Evolutionary conservation across 2,888 invertebrate genomes (phyloP), one percentile per base, ranked within the genome.

Genomic region (Hypena proboscidalis): DNA sequence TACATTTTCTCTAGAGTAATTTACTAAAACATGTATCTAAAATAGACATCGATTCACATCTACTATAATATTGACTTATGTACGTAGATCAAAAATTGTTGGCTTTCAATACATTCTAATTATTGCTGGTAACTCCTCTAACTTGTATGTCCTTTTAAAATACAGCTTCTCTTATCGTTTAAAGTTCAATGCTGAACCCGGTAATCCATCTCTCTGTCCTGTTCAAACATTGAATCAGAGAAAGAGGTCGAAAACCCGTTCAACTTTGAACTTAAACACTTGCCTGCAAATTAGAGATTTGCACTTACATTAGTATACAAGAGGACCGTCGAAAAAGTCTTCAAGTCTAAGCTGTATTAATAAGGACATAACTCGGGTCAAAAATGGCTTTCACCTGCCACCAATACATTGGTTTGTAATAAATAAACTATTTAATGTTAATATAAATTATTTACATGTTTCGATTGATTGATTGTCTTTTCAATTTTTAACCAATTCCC

Each of bases 1-100:
- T 35, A 25, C 20, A 15, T 13, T 13, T 4, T 19, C 9, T 19
- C 13, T 20, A 37, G 19, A 41, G 13, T 56, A 60, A 26, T 23
- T 51, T 21, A 54, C 54, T 57, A 65, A 65, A 61, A 70, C 53
- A 70, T 39, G 52, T 77, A 79, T 79, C 70, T 79, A 80, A 79
- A 80, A 80, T 80, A 79, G 61, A 74, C 60, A 63, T 58, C 40
- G 35, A 62, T 27, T 39, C 30, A 38, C 11, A 38, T 45, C 45
- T 61, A 49, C 31, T 44, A 26, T 34, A 41, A 45, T 55, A 49
- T 45, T 33, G 20, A 35, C 40, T 21, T 23, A 13, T 23, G 11
- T 10, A 27, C 20, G 6, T n/a, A 13, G 50, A 29, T n/a, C 4
- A 13, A 21, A n/a, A 11, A 38, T 43, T 3, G 17, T 17, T 10